These are phyloP conservation scores for Cheilosia urbana DNA, from an alignment of 2,888 invertebrate genomes.

Conservation along the genomic window DNA sequence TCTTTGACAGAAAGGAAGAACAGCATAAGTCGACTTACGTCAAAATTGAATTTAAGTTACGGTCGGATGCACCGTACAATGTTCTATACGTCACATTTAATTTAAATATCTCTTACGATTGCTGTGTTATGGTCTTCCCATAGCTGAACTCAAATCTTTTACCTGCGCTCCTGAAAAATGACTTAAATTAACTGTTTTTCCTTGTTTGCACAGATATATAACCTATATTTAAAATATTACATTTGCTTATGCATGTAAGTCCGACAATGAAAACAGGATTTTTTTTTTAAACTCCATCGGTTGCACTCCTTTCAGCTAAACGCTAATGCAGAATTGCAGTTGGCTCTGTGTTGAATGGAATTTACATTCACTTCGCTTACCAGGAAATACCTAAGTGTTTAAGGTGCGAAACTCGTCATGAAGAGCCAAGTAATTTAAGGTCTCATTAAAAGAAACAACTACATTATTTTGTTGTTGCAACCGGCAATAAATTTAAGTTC, in stretches of 20 bases:
- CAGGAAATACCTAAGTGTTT: slow-evolving; percentile 38
- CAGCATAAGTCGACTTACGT: too few species aligned
- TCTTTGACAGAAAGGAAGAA: too few species aligned
- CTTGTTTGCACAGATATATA: too few species aligned
- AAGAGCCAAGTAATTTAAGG: slow-evolving; percentile 34
- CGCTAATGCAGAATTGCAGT: slow-evolving; percentile 19
- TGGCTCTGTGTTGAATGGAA: slow-evolving; percentile 14
- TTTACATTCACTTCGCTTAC: slow-evolving; percentile 48
- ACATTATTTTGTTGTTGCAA: slow-evolving; percentile 38
- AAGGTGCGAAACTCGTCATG: slow-evolving; percentile 47
- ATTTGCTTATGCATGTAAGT: background rate
- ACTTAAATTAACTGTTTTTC: too few species aligned
- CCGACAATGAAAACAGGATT: slow-evolving; percentile 11
- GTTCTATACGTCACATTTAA: too few species aligned
- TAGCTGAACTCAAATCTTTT: too few species aligned
- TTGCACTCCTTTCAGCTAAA: background rate
- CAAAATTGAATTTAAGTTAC: too few species aligned
- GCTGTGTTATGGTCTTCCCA: too few species aligned
- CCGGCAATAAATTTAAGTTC: slow-evolving; percentile 24
- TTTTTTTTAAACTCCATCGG: slow-evolving; percentile 5
- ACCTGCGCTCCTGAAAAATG: too few species aligned
- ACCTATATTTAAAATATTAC: background rate
- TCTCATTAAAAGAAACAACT: slow-evolving; percentile 54
- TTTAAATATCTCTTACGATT: too few species aligned
- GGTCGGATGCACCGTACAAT: too few species aligned